Evolutionary conservation across 2,113 vertebrate genomes (phyloP).

Genomic region (Tiliqua scincoides): DNA sequence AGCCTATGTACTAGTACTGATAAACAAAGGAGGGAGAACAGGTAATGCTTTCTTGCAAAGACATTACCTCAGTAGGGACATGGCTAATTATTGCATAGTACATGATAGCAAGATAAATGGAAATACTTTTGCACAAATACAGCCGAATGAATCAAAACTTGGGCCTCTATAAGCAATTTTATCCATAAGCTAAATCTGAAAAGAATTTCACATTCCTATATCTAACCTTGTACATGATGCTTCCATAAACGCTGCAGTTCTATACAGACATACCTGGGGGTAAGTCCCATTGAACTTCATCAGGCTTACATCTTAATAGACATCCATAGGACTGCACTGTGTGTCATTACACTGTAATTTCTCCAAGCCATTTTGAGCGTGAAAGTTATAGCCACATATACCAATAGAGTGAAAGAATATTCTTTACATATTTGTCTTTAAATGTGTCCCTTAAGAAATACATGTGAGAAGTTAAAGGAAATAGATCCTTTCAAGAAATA

Average conservation of each 20-base stretch:
- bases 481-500: too few relatives aligned
- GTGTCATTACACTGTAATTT: background rate
- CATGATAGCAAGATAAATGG: background rate
- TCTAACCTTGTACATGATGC: background rate
- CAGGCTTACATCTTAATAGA: too few relatives aligned
- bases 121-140: background rate
- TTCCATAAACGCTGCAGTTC: background rate
- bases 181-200: background rate
- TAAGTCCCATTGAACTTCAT: too few relatives aligned
- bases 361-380: background rate
- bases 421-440: background rate
- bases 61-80: background rate
- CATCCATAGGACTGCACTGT: too few relatives aligned
- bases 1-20: background rate
- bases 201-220: background rate
- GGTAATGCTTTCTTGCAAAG: background rate
- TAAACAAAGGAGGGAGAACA: background rate
- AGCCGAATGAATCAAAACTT: background rate
- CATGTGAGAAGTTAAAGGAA: too few relatives aligned
- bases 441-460: background rate
- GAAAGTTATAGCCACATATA: background rate
- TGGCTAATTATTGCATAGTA: slow-evolving; percentile 17
- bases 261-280: background rate
- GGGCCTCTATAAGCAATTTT: background rate
- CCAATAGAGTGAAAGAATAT: background rate